Evolutionary conservation across 2,888 invertebrate species (phyloP).

Genomic region (Teleogryllus oceanicus): DNA sequence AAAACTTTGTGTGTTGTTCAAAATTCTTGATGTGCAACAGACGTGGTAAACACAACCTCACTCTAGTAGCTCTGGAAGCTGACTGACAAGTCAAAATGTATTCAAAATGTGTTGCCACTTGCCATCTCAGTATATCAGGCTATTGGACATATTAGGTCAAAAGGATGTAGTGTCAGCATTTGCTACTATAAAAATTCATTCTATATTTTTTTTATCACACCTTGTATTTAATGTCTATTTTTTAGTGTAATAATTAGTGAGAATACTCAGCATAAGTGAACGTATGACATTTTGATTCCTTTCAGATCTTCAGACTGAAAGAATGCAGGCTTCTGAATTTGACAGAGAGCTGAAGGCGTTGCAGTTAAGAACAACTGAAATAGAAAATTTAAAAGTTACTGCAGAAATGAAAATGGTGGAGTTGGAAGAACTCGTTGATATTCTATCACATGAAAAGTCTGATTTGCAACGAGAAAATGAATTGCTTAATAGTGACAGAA

Average conservation of each 20-base stretch:
- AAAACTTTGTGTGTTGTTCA: background rate
- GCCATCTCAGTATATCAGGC: background rate
- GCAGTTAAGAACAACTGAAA: constrained; percentile 42
- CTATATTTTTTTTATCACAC: background rate
- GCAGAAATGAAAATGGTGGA: constrained; percentile 75
- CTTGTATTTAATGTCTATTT: background rate
- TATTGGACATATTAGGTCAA: background rate
- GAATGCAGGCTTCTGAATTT: constrained; percentile 18
- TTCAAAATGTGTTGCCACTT: background rate
- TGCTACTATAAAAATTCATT: constrained; percentile 8
- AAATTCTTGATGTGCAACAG: background rate
- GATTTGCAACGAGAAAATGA: constrained; percentile 71
- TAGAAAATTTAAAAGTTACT: constrained; percentile 54
- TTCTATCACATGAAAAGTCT: constrained; percentile 44
- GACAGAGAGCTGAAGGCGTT: constrained; percentile 40
- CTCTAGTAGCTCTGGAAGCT: constrained; percentile 20
- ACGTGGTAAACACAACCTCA: background rate
- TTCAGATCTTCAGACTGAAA: constrained; percentile 27
- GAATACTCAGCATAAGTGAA: no score
- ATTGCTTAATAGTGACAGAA: background rate
- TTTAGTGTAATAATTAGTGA: no score
- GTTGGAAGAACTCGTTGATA: constrained; percentile 71
- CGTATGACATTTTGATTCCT: background rate
- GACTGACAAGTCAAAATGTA: constrained; percentile 12
- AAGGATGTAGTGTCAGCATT: background rate